A percentile compares a stretch with the other conserved stretches of the same genome.
Conservation (phyloP, 1,140 invertebrate species). For the Drosophila gunungcola region DNA sequence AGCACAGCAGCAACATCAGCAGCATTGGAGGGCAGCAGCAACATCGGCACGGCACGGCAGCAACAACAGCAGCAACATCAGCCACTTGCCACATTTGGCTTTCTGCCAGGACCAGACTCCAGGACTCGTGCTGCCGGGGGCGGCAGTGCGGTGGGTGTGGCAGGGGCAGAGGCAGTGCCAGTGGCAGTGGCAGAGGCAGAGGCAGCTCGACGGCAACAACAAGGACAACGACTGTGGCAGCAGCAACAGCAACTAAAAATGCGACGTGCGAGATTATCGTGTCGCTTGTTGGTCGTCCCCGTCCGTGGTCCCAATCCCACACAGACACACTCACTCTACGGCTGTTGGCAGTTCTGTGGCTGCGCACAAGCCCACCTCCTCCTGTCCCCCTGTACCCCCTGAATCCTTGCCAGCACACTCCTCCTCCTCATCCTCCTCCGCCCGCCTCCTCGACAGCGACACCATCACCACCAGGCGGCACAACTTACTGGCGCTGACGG, state of each 20-base stretch:
- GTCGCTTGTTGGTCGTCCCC: constrained; percentile 75
- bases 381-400: constrained; percentile 10
- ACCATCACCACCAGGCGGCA: constrained; percentile 63
- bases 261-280: constrained; percentile 83
- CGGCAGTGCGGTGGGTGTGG: constrained; percentile 4
- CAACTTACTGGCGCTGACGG: constrained; percentile 70
- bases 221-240: constrained; percentile 32
- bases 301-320: constrained; percentile 37
- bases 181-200: constrained; percentile 14
- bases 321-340: constrained; percentile 14
- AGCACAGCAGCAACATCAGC: constrained; percentile 51
- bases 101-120: constrained; percentile 73
- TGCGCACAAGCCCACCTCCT: constrained; percentile 36
- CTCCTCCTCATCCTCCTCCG: constrained; percentile 8
- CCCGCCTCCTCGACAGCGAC: constrained; percentile 29
- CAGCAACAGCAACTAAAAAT: constrained; percentile 79
- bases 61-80: constrained; percentile 47
- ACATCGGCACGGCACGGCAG: constrained; percentile 43
- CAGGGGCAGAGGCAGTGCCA: constrained; percentile 15
- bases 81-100: constrained; percentile 83
- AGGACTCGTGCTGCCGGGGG: constrained; percentile 34
- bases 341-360: constrained; percentile 75
- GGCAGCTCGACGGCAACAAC: constrained; percentile 27
- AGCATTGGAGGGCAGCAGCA: constrained; percentile 24
- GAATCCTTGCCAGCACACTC: not conserved